Conservation (phyloP, 2,113 vertebrate genomes). For the Calonectris borealis region DNA sequence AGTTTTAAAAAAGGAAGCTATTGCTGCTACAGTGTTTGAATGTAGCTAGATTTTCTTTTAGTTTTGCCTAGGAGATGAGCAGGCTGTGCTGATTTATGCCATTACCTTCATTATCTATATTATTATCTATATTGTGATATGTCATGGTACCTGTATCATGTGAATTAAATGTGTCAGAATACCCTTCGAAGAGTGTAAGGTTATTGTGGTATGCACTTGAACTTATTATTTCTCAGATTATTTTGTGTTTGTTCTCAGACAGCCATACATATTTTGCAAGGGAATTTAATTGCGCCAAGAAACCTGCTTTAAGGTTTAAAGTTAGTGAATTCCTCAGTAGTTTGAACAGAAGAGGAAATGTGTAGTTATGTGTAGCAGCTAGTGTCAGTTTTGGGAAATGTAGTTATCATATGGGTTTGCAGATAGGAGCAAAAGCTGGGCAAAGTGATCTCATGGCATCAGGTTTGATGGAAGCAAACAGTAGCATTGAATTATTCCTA, state of each 20-base stretch:
- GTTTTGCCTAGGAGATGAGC: neutral
- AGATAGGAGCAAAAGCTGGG: neutral
- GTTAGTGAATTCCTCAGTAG: neutral
- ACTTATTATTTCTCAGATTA: neutral
- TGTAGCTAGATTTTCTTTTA: neutral
- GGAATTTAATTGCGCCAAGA: neutral
- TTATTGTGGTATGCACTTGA: neutral
- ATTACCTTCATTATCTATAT: neutral
- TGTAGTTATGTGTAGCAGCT: neutral
- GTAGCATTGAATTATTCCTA: neutral
- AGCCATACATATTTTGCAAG: neutral
- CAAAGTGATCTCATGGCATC: neutral
- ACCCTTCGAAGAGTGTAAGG: neutral
- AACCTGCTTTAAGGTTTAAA: neutral
- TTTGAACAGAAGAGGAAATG: neutral
- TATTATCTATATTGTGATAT: neutral
- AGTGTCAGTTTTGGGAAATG: neutral
- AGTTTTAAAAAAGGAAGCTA: neutral
- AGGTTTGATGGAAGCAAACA: neutral
- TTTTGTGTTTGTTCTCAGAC: neutral
- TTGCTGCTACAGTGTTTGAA: neutral
- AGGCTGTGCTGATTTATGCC: neutral
- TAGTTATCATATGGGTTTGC: neutral
- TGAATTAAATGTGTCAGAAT: neutral
- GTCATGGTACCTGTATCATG: accelerated